Evolutionary conservation across 1,140 invertebrate species (phyloP), one percentile per base, ranked within the genome.

Genomic region (Chymomyza costata): DNA sequence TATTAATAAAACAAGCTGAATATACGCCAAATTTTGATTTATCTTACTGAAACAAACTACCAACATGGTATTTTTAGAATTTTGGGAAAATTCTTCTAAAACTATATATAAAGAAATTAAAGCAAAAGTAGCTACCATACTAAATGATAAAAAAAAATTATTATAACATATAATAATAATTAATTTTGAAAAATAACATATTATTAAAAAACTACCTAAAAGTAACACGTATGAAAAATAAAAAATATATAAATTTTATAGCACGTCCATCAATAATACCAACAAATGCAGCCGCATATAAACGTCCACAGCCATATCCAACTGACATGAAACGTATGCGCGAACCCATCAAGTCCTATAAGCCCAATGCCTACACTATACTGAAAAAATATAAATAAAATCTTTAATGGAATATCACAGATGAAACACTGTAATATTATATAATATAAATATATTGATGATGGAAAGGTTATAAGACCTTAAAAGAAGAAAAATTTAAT

Each of bases 241-340:
- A 47, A 67, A 71, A 66, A 40, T 66, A 58, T 57, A 73, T 73
- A 78, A 80, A 71, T 78, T 80, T 78, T 80, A 78, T 78, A 80
- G 73, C 73, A 80, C 73, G 73, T 48, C 73, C 73, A 73, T 73
- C 73, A 81, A 80, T 80, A 80, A 81, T 80, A 73, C 68, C 73
- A 58, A 65, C 73, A 80, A 78, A 67, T 68, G 73, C 59, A 61
- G 73, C 71, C 57, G 63, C 74, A 55, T 80, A 81, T 80, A 80
- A 80, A 80, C 74, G 73, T 45, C 73, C 73, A 28, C 65, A 68
- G 57, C 65, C 65, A 54, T 80, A 80, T 80, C 74, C 58, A 64
- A 80, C 73, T 65, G 73, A 80, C 52, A 81, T 80, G 64, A 80
- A 80, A 81, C 73, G 73, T 58, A 80, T 80, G 74, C 73, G 73